phyloP scores from a whole-genome alignment of 2,888 invertebrate genomes.

The Seira sanloemensis region DNA sequence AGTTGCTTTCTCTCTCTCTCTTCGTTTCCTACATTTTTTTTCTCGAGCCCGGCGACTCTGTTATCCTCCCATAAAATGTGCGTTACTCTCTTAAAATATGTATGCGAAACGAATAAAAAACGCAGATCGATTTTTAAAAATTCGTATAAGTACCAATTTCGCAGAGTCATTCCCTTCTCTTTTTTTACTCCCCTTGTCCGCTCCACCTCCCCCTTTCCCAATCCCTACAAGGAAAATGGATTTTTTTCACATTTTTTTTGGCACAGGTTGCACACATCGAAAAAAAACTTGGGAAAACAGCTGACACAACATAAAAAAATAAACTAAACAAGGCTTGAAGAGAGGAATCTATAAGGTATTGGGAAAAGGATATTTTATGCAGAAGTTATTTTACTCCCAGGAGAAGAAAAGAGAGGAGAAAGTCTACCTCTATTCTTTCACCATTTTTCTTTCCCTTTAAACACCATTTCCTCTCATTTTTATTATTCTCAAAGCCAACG shows the following conservation, averaged over 20 bases:
- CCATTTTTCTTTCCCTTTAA: background rate
- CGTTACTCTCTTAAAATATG: constrained; percentile 3
- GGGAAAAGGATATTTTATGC: constrained; percentile 7
- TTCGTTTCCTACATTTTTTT: background rate
- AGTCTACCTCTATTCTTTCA: background rate
- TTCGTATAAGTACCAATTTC: background rate
- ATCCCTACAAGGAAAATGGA: background rate
- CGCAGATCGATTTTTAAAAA: background rate
- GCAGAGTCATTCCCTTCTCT: constrained; percentile 4
- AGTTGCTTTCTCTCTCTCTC: background rate
- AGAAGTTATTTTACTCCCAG: background rate
- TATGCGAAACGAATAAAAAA: background rate
- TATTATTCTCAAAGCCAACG: background rate
- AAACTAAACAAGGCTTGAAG: background rate
- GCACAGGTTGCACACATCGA: constrained; percentile 11
- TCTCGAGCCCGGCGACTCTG: no score
- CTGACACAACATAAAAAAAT: constrained; percentile 16
- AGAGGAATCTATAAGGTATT: background rate
- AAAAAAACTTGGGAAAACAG: constrained; percentile 11
- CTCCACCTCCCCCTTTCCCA: background rate
- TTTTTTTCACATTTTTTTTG: background rate
- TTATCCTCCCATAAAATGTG: background rate
- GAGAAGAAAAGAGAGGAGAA: constrained; percentile 19
- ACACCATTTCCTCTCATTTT: background rate
- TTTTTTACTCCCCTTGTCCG: background rate